Conservation (phyloP, 64 coral and sea anemone genomes). For the Actinia tenebrosa region DNA sequence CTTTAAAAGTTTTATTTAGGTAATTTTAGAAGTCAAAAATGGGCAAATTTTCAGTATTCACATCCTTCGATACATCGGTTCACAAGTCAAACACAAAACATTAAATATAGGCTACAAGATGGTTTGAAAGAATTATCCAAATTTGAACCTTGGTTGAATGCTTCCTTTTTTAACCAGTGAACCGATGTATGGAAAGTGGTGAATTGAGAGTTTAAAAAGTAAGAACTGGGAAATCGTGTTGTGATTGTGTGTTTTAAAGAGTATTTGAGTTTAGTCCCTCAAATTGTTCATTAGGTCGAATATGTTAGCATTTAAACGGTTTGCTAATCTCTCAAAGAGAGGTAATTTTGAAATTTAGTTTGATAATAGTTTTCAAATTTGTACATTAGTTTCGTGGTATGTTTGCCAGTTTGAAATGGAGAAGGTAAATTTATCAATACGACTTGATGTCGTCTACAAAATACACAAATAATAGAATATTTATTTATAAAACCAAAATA, state of each 20-base stretch:
- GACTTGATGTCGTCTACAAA: not conserved
- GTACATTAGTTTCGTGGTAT: not conserved
- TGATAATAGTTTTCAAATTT: not conserved
- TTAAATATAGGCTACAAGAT: too few species aligned
- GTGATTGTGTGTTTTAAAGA: not conserved
- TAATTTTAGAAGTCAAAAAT: not conserved
- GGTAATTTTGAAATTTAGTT: not conserved
- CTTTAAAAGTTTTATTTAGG: not conserved
- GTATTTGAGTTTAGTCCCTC: not conserved
- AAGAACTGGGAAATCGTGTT: not conserved
- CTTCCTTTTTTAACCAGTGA: too few species aligned
- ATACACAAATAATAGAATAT: not conserved
- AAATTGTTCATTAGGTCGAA: not conserved
- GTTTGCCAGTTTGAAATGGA: not conserved
- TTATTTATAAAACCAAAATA: not conserved
- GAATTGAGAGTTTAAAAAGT: not conserved
- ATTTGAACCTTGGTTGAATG: too few species aligned
- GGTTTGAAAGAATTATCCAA: too few species aligned
- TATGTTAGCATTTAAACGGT: not conserved
- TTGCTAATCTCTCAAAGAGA: conserved; percentile 3
- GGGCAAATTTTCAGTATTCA: not conserved
- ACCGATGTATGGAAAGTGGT: too few species aligned
- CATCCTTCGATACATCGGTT: too few species aligned
- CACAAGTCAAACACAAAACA: too few species aligned
- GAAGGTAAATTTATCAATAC: not conserved